Percentiles rank a stretch among this genome's conserved stretches.
Conservation (phyloP, 2,113 vertebrate genomes). For the Sorex fumeus region DNA sequence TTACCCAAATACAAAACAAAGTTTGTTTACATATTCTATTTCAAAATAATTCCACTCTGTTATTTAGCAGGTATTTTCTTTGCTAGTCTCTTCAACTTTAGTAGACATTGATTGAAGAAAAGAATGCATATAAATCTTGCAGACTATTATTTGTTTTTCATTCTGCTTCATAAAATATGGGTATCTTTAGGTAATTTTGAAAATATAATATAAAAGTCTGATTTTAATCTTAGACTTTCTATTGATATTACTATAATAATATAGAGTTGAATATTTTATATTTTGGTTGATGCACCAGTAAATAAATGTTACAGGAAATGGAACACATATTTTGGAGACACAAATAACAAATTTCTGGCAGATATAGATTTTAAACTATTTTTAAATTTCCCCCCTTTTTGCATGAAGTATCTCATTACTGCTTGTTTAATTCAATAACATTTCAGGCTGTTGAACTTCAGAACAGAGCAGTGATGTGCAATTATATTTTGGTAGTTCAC, state of each 20-base stretch:
- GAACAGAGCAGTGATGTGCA: constrained; percentile 42
- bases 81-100: no score
- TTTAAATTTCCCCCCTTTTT: constrained; percentile 43
- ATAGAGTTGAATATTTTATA: background rate
- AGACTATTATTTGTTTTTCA: no score
- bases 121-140: no score
- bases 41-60: no score
- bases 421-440: constrained; percentile 58
- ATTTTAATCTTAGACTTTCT: background rate
- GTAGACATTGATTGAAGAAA: no score
- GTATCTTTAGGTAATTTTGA: background rate
- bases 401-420: constrained; percentile 26
- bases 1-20: no score
- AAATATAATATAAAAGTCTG: background rate
- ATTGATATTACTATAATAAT: background rate
- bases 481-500: constrained; percentile 63
- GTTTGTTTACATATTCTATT: no score
- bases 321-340: background rate
- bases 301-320: constrained; percentile 37
- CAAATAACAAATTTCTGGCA: background rate
- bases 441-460: constrained; percentile 72
- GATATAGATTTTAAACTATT: constrained; percentile 14
- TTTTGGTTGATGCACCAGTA: background rate
- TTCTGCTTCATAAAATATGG: no score
- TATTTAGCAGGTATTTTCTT: no score